Base-by-base conservation (phyloP, 2,113 vertebrate genomes). In the Typhlomys cinereus region DNA sequence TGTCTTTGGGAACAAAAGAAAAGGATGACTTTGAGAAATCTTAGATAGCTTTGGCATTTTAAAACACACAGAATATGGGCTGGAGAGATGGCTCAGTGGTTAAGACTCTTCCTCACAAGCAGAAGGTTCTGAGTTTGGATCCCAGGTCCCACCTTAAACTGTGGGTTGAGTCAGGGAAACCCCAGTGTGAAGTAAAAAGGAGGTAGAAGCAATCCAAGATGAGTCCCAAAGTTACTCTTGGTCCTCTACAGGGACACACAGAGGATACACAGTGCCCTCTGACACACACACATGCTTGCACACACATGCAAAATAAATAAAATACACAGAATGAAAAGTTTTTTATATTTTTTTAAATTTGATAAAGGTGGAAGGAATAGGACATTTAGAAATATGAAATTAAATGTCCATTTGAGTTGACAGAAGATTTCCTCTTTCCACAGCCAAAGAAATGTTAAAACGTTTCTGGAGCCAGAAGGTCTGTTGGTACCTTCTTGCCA, bases 21-120 rank as follows among this genome's bases (percentile, higher is more conserved):
- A 91, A 85, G 64, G 27, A 69, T 82, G 67, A 71, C 29, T 59
- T 91, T 83, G 61, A 64, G 46, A 88, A 88, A 23, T 84, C 78
- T 94, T 89, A 66, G 13, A 95, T 84, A 90, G 25, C 50, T 83
- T 96, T 87, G 39, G 7, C 79, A 78, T 86, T 59, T 94, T 88
- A 86, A 91, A 90, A 69, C 52, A 84, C 31, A 70, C 48, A 6
- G 89, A 74, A 78, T 64, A 75, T 27, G 50, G n/a, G n/a, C n/a
- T n/a, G n/a, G n/a, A n/a, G n/a, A n/a, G n/a, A n/a, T n/a, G n/a
- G n/a, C n/a, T n/a, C n/a, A n/a, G n/a, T n/a, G n/a, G n/a, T n/a
- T n/a, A n/a, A n/a, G n/a, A n/a, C n/a, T n/a, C n/a, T n/a, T n/a
- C n/a, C n/a, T n/a, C n/a, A n/a, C n/a, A n/a, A n/a, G n/a, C n/a